Percentiles rank a stretch among this genome's conserved stretches.
These are phyloP conservation scores for Hyperoodon ampullatus DNA, from an alignment of 2,113 vertebrate species.

Conservation along the genomic window DNA sequence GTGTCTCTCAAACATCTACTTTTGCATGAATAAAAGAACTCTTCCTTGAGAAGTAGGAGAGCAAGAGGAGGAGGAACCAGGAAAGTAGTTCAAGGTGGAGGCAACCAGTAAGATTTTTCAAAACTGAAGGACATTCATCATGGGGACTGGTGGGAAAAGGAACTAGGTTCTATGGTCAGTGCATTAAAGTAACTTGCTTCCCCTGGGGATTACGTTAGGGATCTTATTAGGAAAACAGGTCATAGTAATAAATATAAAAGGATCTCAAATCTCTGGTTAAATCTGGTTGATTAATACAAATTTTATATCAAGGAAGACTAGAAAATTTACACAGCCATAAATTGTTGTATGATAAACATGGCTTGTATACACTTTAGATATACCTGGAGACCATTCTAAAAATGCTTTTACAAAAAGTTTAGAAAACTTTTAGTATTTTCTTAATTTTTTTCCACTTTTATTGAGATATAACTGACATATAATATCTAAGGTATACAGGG, in stretches of 20 bases:
- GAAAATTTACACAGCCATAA: background rate
- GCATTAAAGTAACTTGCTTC: conserved; percentile 15
- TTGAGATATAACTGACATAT: too few species aligned
- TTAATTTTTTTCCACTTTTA: too few species aligned
- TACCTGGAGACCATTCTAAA: background rate
- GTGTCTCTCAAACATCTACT: background rate
- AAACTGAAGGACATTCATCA: background rate
- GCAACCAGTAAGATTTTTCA: background rate
- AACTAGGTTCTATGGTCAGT: background rate
- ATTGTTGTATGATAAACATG: background rate
- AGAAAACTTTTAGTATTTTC: background rate
- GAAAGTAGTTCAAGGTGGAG: background rate
- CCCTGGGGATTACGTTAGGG: background rate
- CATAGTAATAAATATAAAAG: background rate
- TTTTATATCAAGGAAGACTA: background rate
- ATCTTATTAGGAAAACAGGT: background rate
- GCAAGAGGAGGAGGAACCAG: background rate
- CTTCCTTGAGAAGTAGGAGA: background rate
- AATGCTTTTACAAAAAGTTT: background rate
- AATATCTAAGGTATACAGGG: too few species aligned
- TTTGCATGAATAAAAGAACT: conserved; percentile 4
- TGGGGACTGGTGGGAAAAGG: background rate
- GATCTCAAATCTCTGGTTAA: background rate
- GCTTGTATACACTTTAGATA: background rate
- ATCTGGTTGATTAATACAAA: background rate